Percentiles rank a stretch among this genome's conserved stretches.
Conservation (phyloP, 1,140 invertebrate genomes). For the Maniola jurtina region DNA sequence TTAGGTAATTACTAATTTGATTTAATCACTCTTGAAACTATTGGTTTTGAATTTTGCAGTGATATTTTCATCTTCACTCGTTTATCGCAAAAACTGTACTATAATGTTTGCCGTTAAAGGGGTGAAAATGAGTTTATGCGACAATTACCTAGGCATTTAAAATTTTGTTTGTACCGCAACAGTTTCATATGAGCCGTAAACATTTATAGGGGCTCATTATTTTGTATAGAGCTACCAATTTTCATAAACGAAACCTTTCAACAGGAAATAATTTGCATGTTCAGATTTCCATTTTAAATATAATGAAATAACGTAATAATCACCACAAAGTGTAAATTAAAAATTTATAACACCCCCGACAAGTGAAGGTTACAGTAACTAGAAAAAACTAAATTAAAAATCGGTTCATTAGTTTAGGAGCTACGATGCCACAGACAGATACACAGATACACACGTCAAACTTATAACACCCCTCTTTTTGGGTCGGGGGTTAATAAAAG, state of each 20-base stretch:
- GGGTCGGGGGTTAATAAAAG: too few species aligned
- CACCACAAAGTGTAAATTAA: too few species aligned
- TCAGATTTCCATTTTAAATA: background rate
- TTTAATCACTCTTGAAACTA: background rate
- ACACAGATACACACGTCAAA: too few species aligned
- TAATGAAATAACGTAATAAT: too few species aligned
- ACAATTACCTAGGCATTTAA: conserved; percentile 14
- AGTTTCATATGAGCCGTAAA: conserved; percentile 13
- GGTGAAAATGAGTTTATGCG: conserved; percentile 7
- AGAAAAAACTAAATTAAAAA: too few species aligned
- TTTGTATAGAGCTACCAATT: conserved; percentile 5
- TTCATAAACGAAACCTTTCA: conserved; percentile 14
- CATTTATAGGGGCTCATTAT: conserved; percentile 15
- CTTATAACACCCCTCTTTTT: too few species aligned
- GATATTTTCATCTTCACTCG: background rate
- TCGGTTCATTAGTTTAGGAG: too few species aligned
- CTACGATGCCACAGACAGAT: too few species aligned
- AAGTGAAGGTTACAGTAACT: too few species aligned
- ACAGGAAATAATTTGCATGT: conserved; percentile 3
- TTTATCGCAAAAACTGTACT: background rate
- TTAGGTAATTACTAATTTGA: background rate
- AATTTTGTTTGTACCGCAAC: conserved; percentile 6
- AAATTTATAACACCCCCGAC: too few species aligned
- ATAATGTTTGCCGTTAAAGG: background rate
- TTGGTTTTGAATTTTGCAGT: background rate